Evolutionary conservation across 2,113 vertebrate species (phyloP), one percentile per base, ranked within the genome.

Genomic region (Microcebus murinus): DNA sequence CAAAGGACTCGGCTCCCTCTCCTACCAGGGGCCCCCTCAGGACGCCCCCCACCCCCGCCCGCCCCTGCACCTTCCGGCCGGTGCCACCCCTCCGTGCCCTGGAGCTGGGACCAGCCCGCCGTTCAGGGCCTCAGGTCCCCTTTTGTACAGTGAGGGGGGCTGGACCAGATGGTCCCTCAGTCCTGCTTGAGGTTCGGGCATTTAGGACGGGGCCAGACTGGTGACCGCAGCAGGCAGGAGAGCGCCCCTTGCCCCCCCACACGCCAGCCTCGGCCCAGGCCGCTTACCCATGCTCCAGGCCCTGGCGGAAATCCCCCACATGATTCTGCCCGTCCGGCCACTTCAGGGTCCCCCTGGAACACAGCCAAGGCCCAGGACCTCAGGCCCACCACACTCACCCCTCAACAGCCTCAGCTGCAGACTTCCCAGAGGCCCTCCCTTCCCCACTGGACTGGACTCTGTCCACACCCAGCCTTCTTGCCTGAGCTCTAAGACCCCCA

Each of bases 211-310:
- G 70, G 29, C 73, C 27, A 6, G 50, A 45, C 57, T 34, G 29
- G 70, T 14, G 65, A 50, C 1, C 0, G 8, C 0, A 14, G 57
- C 39, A 8, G 70, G 36, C 7, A 1, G 4, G 23, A 82, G 59
- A 14, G 52, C 63, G 29, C 42, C 23, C 9, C 39, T 36, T 27
- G 6, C 71, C 23, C 9, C 1, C 42, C 42, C 6, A 21, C 13
- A 2, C 1, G 12, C 76, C 36, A 2, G 8, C 42, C 4, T 6
- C 20, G 4, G 50, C 39, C 73, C 34, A 7, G 1, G 4, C 77
- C 29, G 48, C 98, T 98, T 52, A 99, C 99, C 99, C 99, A 0
- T 99, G 98, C 95, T 99, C 98, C 97, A 98, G 96, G n/a, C 99
- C 99, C 3, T 97, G 93, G 85, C 31, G 95, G 98, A 99, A 99